A percentile compares a stretch with the other conserved stretches of the same genome.
Conservation (phyloP, 2,113 vertebrate species). For the Pseudois nayaur region DNA sequence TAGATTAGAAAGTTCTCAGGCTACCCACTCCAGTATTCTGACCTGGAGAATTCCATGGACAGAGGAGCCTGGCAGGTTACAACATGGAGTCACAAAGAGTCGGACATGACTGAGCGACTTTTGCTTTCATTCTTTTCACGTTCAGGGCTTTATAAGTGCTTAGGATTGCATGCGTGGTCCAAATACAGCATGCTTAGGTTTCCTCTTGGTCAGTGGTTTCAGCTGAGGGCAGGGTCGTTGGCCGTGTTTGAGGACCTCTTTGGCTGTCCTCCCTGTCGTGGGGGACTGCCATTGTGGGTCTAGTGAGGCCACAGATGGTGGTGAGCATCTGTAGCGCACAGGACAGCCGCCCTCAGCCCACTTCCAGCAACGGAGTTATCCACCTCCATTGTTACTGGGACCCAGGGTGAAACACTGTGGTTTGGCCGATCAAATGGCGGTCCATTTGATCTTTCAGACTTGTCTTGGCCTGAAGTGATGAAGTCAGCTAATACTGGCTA, state of each 20-base stretch:
- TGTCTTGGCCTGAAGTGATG: background rate
- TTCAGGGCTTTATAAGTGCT: background rate
- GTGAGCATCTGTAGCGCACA: background rate
- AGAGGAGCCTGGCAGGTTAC: background rate
- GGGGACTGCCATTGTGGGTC: background rate
- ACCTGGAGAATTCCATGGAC: background rate
- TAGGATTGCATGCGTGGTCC: background rate
- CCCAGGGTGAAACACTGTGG: background rate
- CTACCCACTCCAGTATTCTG: background rate
- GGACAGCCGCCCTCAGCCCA: too few relatives aligned
- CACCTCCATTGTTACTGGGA: background rate
- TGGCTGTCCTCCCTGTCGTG: background rate
- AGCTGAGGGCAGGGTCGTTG: background rate
- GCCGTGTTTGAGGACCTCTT: background rate
- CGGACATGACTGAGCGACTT: background rate
- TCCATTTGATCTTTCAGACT: background rate
- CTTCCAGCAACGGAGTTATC: background rate
- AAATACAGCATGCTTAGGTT: background rate
- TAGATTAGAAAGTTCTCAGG: background rate
- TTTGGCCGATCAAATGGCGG: background rate
- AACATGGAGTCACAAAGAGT: background rate
- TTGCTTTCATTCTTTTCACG: background rate
- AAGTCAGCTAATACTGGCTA: background rate
- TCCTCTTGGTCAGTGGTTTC: background rate
- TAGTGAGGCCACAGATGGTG: background rate